Percentiles rank a stretch among this genome's conserved stretches.
Evolutionary conservation across 2,888 invertebrate species (phyloP).

Genomic region (Craniophora ligustri): DNA sequence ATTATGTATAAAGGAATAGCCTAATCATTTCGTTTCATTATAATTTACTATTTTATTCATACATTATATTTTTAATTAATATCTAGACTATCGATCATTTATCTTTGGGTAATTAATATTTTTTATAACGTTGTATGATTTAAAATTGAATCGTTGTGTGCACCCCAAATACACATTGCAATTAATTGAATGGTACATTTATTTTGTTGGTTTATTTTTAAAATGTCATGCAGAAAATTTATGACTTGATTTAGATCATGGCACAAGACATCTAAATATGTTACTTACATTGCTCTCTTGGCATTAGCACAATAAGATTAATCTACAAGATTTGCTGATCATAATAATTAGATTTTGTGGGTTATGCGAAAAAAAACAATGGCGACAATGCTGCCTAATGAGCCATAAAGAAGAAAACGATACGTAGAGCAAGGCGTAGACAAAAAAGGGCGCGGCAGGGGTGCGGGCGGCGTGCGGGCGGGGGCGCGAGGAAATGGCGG

Average conservation of each 20-base stretch:
- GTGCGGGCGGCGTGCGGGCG: conserved; percentile 69
- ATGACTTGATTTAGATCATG: background rate
- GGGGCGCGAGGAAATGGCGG: conserved; percentile 85
- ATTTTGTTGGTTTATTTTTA: background rate
- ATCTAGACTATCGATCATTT: too few species aligned
- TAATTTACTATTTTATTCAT: too few species aligned
- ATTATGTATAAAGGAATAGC: too few species aligned
- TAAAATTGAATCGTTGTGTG: too few species aligned
- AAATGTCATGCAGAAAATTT: too few species aligned
- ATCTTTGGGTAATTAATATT: too few species aligned
- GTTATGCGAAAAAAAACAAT: conserved; percentile 85
- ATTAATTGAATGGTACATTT: background rate
- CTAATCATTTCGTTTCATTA: too few species aligned
- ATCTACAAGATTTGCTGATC: conserved; percentile 76
- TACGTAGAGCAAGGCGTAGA: conserved; percentile 88
- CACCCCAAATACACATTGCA: too few species aligned
- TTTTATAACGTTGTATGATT: too few species aligned
- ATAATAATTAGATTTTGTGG: conserved; percentile 84
- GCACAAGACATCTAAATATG: background rate
- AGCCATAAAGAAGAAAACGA: conserved; percentile 89
- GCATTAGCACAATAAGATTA: conserved; percentile 58
- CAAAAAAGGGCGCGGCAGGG: conserved; percentile 86
- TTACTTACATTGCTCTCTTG: conserved; percentile 8
- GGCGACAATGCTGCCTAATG: conserved; percentile 88
- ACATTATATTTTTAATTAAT: too few species aligned